Evolutionary conservation across 2,797 vertebrate species (phyloP), one percentile per base, ranked within the genome.

Genomic region (Lacerta viridis): DNA sequence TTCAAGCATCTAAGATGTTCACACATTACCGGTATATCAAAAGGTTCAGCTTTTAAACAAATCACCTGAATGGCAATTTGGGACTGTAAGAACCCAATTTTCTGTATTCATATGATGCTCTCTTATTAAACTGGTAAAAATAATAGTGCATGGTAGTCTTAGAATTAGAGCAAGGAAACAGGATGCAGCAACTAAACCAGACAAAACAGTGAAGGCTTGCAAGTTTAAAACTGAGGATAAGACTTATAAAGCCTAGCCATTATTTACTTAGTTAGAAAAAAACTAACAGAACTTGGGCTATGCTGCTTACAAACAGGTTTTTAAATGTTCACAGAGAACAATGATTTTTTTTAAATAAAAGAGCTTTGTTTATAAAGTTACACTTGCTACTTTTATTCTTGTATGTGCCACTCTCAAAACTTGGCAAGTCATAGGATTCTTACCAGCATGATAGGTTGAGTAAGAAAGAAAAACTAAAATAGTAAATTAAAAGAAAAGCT

Each of bases 381-480:
- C 1, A 75, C 50, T 69, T 86, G 61, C 9, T 91, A 74, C 3
- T 90, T 92, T 78, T 81, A 18, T 84, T 83, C 80, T 88, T 74
- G 59, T 50, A 85, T 7, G 6, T 75, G 78, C 43, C 87, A 83
- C 66, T 84, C 84, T 4, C 39, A 79, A 92, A 92, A 84, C 17
- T 1, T 39, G 17, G 25, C 13, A 90, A 69, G 23, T 25, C 83
- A 90, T 17, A 80, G 20, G 41, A 41, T 50, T 84, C 1, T n/a
- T 7, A 78, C 88, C 87, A 93, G 84, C 25, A 10, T 10, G 69
- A 27, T 0, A 4, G 18, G 84, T 77, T 87, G 46, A 84, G 66
- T 61, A 84, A 9, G 64, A 79, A 4, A 61, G 18, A 59, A 89
- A 68, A 92, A 83, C 29, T 29, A 72, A 23, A 66, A 4, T 20